Base-by-base conservation (phyloP, 2,888 invertebrate species). In the Lasioglossum leucozonium region DNA sequence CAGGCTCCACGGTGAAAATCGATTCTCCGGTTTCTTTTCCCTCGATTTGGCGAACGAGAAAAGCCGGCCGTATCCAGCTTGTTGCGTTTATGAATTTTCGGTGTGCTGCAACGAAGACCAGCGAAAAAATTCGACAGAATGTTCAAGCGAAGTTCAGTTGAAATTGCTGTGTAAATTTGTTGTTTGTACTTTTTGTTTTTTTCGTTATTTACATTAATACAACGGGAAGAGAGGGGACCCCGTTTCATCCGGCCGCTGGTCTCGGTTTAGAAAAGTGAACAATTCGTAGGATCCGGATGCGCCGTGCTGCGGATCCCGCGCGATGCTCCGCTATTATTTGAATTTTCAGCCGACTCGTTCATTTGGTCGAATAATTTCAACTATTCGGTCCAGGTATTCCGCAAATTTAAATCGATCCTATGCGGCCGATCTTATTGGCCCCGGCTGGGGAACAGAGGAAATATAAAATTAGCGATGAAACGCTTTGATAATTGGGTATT, bases 301-400 rank as follows among this genome's bases (percentile, higher is more conserved):
- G 34, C 34, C 34, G 34, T 3, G 87, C 73, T 83, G n/a, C 73
- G 73, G 69, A 82, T 77, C 77, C 72, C 79, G 74, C 79, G 51
- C n/a, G 77, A 86, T 67, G 79, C 81, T 67, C 22, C 37, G 84
- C 80, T 77, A 88, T 90, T 89, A 90, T 89, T 85, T 78, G 84
- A 84, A 88, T 90, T 90, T 90, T 90, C 90, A 81, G 69, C 73
- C 85, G 82, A 84, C 82, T 89, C 84, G 89, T 90, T 90, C 88
- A 88, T 90, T 90, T 90, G 90, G 72, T 67, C 85, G 89, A 88
- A 90, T 90, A 90, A 90, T 90, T 90, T 90, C 90, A 88, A 87
- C 89, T 89, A 90, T 90, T 90, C 89, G 89, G 84, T 90, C 84
- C 80, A 87, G 81, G 82, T 90, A 87, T 86, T 90, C 84, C 87